These are phyloP conservation scores for Speoplatyrhinus poulsoni DNA, from an alignment of 2,113 vertebrate species.

Conservation along the genomic window DNA sequence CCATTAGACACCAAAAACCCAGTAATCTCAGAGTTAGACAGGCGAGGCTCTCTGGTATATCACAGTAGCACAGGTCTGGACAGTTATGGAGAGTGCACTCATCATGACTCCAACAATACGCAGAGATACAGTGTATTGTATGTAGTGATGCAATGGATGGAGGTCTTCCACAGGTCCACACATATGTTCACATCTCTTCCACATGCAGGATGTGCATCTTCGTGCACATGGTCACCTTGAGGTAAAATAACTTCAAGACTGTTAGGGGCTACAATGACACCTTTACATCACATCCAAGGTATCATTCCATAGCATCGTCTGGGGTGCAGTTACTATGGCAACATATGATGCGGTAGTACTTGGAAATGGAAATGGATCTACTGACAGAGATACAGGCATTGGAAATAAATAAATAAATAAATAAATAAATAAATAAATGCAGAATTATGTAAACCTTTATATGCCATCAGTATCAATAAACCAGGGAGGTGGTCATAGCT, in stretches of 20 bases:
- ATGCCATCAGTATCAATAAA: neutral
- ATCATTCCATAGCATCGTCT: conserved; percentile 8
- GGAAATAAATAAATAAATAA: neutral
- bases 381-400: conserved; percentile 24
- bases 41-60: conserved; percentile 22
- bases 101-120: neutral
- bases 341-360: neutral
- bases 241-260: conserved; percentile 40
- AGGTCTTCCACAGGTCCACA: conserved; percentile 26
- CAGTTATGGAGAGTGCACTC: conserved; percentile 27
- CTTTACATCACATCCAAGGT: conserved; percentile 5
- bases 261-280: conserved; percentile 26
- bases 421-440: neutral
- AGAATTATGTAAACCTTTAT: neutral
- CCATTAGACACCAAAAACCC: conserved; percentile 8
- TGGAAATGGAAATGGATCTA: conserved; percentile 5
- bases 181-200: conserved; percentile 12
- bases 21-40: conserved; percentile 13
- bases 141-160: neutral
- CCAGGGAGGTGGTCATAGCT: neutral
- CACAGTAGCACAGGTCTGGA: conserved; percentile 66
- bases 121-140: too few relatives aligned
- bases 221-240: conserved; percentile 53
- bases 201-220: conserved; percentile 26
- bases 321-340: neutral